Base-by-base conservation (phyloP, 2,797 vertebrate species). In the Neosilurus hyrtlii region DNA sequence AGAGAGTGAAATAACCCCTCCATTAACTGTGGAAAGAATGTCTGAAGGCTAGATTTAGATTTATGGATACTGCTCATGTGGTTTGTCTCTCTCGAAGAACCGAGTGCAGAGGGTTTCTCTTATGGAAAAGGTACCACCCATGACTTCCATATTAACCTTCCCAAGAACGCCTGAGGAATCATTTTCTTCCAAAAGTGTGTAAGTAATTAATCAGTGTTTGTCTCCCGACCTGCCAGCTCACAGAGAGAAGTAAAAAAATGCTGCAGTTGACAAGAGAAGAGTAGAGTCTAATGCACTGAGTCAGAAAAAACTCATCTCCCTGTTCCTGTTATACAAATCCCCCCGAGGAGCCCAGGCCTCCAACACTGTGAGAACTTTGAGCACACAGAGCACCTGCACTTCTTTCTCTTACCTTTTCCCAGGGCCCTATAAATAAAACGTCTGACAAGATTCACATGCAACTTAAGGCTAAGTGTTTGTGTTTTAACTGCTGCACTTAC, bases 181-280 rank as follows among this genome's bases (percentile, higher is more conserved):
- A 51, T 49, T 63, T 63, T 61, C 57, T 24, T 78, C 26, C 56
- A 59, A 76, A 10, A 26, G 10, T 35, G 24, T n/a, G 30, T 61
- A n/a, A 63, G 75, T 78, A 78, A 78, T 78, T 78, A 78, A 62
- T 63, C 75, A 78, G 20, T 35, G 24, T 78, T 63, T 78, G 75
- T 20, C 59, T 62, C 59, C 2, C 6, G 22, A 77, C 59, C 9
- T 65, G 59, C 22, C 4, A 16, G 76, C 43, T 65, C 61, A 18
- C 61, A 24, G 12, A 77, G 59, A 63, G 59, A 49, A 37, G 20
- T 26, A 16, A 9, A 77, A 62, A 77, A 49, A 62, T 63, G 22
- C 59, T 51, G 16, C 7, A 8, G 22, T 2, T 62, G 57, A 77
- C 6, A 78, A 24, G 57, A 43, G 16, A 66, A 65, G 4, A 66